These are phyloP conservation scores for Ardeotis arabs DNA, from an alignment of 2,113 vertebrate species.

Conservation along the genomic window DNA sequence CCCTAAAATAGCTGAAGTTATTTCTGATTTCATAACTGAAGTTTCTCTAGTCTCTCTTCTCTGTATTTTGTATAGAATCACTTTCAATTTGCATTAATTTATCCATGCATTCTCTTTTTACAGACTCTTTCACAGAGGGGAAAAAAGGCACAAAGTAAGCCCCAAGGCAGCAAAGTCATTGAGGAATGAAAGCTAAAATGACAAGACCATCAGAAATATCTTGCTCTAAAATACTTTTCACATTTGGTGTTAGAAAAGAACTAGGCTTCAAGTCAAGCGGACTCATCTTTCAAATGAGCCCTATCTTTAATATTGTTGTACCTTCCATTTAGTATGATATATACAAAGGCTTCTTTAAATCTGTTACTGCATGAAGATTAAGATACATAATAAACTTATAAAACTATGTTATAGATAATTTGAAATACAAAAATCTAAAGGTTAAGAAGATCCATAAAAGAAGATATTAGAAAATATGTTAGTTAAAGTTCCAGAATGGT, in stretches of 20 bases:
- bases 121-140: not conserved
- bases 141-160: not conserved
- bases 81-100: not conserved
- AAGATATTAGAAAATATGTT: not conserved
- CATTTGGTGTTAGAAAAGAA: not conserved
- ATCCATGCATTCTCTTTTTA: not conserved
- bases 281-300: not conserved
- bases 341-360: not conserved
- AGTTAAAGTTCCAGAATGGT: not conserved
- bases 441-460: not conserved
- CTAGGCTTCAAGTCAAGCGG: not conserved
- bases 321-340: not conserved
- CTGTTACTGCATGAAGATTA: not conserved
- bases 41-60: not conserved
- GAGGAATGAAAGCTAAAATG: not conserved
- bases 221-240: not conserved
- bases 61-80: not conserved
- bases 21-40: not conserved
- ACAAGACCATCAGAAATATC: not conserved
- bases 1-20: not conserved
- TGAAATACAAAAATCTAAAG: not conserved
- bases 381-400: not conserved
- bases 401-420: not conserved
- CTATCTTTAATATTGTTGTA: not conserved
- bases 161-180: not conserved